These are phyloP conservation scores for Nephotettix cincticeps DNA, from an alignment of 1,140 invertebrate species.

Conservation along the genomic window DNA sequence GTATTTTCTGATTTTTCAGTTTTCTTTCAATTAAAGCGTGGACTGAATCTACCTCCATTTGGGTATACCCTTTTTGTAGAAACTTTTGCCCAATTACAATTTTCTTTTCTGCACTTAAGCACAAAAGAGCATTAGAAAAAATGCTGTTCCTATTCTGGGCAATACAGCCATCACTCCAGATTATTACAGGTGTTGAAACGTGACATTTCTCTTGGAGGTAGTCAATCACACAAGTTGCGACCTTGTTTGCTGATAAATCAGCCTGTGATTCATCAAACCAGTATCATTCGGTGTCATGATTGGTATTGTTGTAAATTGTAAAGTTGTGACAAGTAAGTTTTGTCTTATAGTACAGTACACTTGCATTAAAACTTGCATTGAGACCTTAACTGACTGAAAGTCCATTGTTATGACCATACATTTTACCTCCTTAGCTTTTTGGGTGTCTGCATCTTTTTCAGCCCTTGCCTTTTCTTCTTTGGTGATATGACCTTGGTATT, in stretches of 20 bases:
- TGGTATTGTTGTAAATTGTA: conserved; percentile 48
- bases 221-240: conserved; percentile 44
- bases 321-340: conserved; percentile 50
- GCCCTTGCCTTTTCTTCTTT: conserved; percentile 37
- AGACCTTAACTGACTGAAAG: conserved; percentile 48
- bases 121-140: conserved; percentile 44
- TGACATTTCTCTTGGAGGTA: conserved; percentile 37
- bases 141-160: conserved; percentile 45
- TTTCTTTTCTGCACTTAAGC: conserved; percentile 37
- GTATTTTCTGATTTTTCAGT: conserved; percentile 35
- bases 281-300: conserved; percentile 43
- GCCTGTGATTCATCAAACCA: conserved; percentile 49
- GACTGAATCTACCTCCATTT: conserved; percentile 49
- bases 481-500: conserved; percentile 34
- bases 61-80: conserved; percentile 48
- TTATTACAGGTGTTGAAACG: conserved; percentile 13
- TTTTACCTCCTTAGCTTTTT: conserved; percentile 32
- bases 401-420: conserved; percentile 43
- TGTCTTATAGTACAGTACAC: conserved; percentile 49
- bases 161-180: conserved; percentile 41
- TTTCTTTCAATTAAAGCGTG: conserved; percentile 42
- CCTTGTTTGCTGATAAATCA: conserved; percentile 47
- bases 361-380: conserved; percentile 43
- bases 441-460: conserved; percentile 40
- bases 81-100: conserved; percentile 47